Evolutionary conservation across 1,140 invertebrate species (phyloP), one percentile per base, ranked within the genome.

Genomic region (Calliphora vicina): DNA sequence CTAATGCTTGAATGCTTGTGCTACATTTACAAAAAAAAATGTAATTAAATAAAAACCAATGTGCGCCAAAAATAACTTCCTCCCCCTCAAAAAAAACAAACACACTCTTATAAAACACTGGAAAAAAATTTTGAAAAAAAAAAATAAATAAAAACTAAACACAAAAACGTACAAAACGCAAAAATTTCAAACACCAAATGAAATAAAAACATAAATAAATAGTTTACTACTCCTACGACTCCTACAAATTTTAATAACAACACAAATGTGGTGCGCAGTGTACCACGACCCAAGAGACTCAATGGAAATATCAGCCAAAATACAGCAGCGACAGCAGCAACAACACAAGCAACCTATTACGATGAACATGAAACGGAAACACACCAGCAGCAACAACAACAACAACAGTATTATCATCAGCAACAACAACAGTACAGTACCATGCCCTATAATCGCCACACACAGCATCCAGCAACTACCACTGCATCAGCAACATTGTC

Each of bases 201-300:
- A 45, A 45, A 42, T 17, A 42, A 10, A n/a, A 42, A 76, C 1
- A 76, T 76, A 78, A 78, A 78, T 43, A 78, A 78, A 78, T 45
- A 78, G 74, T 78, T 78, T 78, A 78, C 74, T 78, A 78, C 74
- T 78, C 88, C 86, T 88, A 88, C 89, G 86, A 89, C 87, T 82
- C 88, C 86, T 88, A 90, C 84, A 88, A 90, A 88, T 90, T 89
- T 90, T 87, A 90, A 90, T 88, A 90, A 90, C 86, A 89, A 90
- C 85, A 87, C 85, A 86, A 90, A 90, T 90, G 87, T 88, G 86
- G 87, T 87, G 84, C 87, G 84, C 84, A 86, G 86, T 82, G 86
- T 85, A 84, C 87, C 88, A 87, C 87, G 87, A 86, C 86, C 86
- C 83, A 89, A 89, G 85, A 86, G 85, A 88, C 85, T 87, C 42